Evolutionary conservation across 2,797 vertebrate species (phyloP), one percentile per base, ranked within the genome.

Genomic region (Typhlichthys eigenmanni): DNA sequence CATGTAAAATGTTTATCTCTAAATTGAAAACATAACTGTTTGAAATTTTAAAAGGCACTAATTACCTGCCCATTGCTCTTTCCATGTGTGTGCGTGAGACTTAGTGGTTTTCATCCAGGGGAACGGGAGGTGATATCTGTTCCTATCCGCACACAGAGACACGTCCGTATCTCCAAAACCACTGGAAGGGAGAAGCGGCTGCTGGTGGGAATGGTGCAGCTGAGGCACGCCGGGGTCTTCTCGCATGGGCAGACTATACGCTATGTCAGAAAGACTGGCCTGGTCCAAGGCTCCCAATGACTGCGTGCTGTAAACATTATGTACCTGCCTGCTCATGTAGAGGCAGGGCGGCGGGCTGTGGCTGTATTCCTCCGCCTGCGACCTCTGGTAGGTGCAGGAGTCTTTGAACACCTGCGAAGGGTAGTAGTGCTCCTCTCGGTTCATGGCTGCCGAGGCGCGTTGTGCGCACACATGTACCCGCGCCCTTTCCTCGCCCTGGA

Each of bases 101-200:
- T 99, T 99, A 29, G 96, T 98, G 60, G 95, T 95, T 85, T 98
- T 99, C 97, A 99, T 99, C 97, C 97, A 99, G 6, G 97, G 96
- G 75, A 98, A 99, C 16, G 97, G 97, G 60, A 98, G 90, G 63
- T 94, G 94, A 66, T 89, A 91, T 68, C 94, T 91, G 83, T 71
- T 87, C 68, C 94, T 89, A 19, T 94, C 93, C 46, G 92, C 92
- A 64, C 93, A 68, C 13, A 78, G 59, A 1, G 88, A 88, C 0
- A 92, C 24, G 3, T 95, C 94, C 5, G 92, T 70, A 45, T 95
- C 95, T 71, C 90, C 84, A 50, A 94, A 99, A 55, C 89, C 88
- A 13, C 92, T 83, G 0, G 82, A 71, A 10, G 94, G 84, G 11
- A 89, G 89, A 3, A 89, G 88, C 4, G 93, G 70, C 43, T 93